Conservation (phyloP, 1,140 invertebrate species). For the Dreissena polymorpha region DNA sequence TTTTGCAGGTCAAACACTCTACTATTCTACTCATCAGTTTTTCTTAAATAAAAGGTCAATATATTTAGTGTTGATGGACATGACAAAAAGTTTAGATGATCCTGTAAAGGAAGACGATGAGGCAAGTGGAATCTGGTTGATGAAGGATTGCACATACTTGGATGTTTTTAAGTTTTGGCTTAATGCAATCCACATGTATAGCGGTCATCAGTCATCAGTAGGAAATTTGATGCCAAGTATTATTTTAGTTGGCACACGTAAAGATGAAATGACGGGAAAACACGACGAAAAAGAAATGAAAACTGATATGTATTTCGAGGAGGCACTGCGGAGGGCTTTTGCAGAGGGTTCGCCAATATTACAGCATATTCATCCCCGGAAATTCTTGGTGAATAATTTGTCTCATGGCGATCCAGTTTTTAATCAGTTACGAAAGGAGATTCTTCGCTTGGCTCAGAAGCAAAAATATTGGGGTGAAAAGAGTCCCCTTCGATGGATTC, state of each 20-base stretch:
- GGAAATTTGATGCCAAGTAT: neutral
- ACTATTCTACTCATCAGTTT: neutral
- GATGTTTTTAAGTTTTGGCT: neutral
- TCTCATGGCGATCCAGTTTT: neutral
- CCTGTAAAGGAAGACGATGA: neutral
- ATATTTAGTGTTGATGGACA: neutral
- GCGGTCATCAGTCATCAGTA: neutral
- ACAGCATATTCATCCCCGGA: neutral
- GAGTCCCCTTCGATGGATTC: conserved; percentile 35
- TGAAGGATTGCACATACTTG: neutral
- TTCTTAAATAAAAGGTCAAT: neutral
- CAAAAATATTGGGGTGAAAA: conserved; percentile 30
- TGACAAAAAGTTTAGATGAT: neutral
- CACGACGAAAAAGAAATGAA: conserved; percentile 38
- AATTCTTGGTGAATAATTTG: conserved; percentile 35
- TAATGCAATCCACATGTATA: neutral
- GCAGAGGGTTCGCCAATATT: neutral
- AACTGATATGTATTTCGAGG: conserved; percentile 27
- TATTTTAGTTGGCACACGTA: conserved; percentile 34
- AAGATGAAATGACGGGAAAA: conserved; percentile 15
- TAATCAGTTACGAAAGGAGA: conserved; percentile 7
- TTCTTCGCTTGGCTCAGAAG: neutral
- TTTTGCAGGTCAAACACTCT: neutral
- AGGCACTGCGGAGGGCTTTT: conserved; percentile 32
- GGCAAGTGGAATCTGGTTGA: neutral